Percentiles rank a stretch among this genome's conserved stretches.
Conservation (phyloP, 2,888 invertebrate species). For the Leptinotarsa haldemani region DNA sequence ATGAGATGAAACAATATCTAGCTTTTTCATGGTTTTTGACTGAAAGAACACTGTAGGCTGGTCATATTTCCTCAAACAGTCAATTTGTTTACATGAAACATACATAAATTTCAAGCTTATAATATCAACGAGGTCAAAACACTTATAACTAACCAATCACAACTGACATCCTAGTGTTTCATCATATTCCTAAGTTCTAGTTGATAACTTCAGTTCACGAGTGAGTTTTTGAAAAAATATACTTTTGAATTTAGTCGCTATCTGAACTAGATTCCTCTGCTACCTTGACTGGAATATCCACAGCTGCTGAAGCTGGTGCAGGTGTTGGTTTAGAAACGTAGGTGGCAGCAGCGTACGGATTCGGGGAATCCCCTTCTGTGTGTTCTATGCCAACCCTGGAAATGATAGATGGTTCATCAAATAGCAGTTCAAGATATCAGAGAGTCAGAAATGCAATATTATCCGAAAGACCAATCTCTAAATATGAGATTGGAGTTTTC, state of each 20-base stretch:
- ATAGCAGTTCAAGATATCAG: too few species aligned
- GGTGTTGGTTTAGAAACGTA: conserved; percentile 61
- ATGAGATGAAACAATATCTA: too few species aligned
- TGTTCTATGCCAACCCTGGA: conserved; percentile 89
- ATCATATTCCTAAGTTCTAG: not conserved
- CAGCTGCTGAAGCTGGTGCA: conserved; percentile 58
- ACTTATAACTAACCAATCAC: not conserved
- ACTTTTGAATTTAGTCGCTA: conserved; percentile 61
- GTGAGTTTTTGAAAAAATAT: conserved; percentile 10
- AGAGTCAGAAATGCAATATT: too few species aligned
- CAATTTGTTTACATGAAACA: too few species aligned
- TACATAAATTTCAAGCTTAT: too few species aligned
- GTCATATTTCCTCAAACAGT: too few species aligned
- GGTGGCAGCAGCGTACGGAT: conserved; percentile 75
- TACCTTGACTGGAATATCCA: conserved; percentile 59
- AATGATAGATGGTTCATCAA: not conserved
- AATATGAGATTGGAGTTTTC: too few species aligned
- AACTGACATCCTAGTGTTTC: not conserved
- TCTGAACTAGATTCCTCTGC: conserved; percentile 66
- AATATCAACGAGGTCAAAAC: too few species aligned
- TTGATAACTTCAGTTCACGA: not conserved
- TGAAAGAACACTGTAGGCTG: too few species aligned
- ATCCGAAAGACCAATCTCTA: too few species aligned
- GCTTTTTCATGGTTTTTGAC: too few species aligned
- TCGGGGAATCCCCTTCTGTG: conserved; percentile 78